phyloP scores from a whole-genome alignment of 1,140 invertebrate genomes.

The Lasaia peninsularis region DNA sequence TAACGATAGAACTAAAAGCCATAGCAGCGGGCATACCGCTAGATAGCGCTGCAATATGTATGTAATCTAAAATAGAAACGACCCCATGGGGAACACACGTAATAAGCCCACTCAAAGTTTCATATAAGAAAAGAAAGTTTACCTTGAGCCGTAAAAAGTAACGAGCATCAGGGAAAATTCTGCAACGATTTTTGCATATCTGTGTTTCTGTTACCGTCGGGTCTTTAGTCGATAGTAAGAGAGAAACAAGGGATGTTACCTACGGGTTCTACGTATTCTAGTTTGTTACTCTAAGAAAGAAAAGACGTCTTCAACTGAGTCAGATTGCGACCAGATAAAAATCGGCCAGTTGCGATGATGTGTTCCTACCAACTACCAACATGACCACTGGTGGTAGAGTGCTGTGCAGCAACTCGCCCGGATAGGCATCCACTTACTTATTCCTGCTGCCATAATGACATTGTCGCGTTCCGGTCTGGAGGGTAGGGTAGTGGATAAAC shows the following conservation, averaged over 20 bases:
- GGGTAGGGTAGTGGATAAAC: too few species aligned
- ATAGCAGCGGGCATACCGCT: constrained; percentile 15
- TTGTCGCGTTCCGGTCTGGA: too few species aligned
- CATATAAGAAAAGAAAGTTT: constrained; percentile 33
- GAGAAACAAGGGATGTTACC: neutral
- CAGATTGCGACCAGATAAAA: too few species aligned
- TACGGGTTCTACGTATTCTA: neutral
- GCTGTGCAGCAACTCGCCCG: too few species aligned
- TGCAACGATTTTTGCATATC: constrained; percentile 37
- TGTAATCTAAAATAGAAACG: constrained; percentile 31
- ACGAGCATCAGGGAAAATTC: constrained; percentile 30
- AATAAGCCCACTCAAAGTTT: constrained; percentile 27
- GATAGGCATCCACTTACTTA: too few species aligned
- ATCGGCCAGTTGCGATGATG: too few species aligned
- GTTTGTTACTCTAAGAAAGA: too few species aligned
- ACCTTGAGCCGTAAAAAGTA: constrained; percentile 38
- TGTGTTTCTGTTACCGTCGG: constrained; percentile 17
- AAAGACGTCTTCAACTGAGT: too few species aligned
- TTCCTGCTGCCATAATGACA: too few species aligned
- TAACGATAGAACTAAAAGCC: constrained; percentile 12
- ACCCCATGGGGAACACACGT: constrained; percentile 23
- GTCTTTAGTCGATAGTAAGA: neutral
- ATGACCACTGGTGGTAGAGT: too few species aligned
- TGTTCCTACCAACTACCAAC: too few species aligned
- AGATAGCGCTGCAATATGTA: constrained; percentile 20